Conservation (phyloP, 2,797 vertebrate species). For the Alectoris magna region DNA sequence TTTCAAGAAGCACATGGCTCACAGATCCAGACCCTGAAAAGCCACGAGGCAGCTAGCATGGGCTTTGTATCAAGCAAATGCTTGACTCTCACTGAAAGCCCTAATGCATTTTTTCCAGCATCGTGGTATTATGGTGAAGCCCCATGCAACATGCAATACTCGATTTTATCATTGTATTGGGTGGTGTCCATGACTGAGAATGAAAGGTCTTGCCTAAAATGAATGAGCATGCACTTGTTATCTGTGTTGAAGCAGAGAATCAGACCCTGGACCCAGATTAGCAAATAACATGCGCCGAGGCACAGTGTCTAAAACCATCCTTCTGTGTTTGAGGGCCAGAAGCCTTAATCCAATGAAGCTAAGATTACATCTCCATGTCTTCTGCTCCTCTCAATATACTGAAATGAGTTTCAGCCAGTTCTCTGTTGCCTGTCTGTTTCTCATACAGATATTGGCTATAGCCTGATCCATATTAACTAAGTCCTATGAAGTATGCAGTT, state of each 20-base stretch:
- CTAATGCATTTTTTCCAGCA: background rate
- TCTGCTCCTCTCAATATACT: background rate
- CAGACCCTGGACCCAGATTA: background rate
- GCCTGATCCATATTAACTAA: background rate
- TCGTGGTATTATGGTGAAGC: background rate
- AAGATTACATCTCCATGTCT: background rate
- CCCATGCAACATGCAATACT: background rate
- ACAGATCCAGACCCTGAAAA: background rate
- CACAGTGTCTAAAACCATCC: background rate
- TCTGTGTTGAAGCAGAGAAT: background rate
- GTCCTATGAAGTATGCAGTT: background rate
- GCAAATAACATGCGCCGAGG: background rate
- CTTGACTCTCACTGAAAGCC: background rate
- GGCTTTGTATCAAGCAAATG: background rate
- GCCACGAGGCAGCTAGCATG: rapidly evolving
- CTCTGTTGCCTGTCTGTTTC: background rate
- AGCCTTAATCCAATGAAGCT: background rate
- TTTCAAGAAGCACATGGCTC: background rate
- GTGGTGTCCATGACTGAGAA: background rate
- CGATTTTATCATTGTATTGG: background rate
- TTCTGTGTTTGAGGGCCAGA: background rate
- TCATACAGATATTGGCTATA: background rate
- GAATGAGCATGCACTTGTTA: background rate
- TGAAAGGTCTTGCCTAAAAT: background rate
- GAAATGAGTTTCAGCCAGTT: background rate